phyloP scores from a whole-genome alignment of 2,113 vertebrate species.

The Rafetus swinhoei region DNA sequence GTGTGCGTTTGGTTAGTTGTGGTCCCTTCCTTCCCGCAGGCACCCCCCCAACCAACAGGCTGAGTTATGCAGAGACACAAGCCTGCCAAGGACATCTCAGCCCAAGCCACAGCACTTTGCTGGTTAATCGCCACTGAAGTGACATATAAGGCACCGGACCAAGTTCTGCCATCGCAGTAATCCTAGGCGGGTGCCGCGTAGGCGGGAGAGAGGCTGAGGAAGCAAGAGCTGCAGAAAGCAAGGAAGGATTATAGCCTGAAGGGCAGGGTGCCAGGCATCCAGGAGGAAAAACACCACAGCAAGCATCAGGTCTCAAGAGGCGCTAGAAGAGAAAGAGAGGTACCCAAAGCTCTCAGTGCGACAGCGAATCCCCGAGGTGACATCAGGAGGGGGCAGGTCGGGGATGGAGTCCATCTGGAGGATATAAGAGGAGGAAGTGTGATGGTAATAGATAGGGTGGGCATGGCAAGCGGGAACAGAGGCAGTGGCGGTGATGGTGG shows the following conservation, averaged over 20 bases:
- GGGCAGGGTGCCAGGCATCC: background rate
- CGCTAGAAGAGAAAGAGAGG: constrained; percentile 69
- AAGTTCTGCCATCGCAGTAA: rapidly evolving
- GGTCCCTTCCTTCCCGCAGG: background rate
- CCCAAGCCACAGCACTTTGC: background rate
- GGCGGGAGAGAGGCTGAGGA: rapidly evolving
- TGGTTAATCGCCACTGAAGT: background rate
- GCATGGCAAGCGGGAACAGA: constrained; percentile 77
- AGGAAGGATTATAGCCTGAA: background rate
- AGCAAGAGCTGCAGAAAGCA: background rate
- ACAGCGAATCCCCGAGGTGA: constrained; percentile 80
- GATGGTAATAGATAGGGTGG: constrained; percentile 82
- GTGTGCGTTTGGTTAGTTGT: rapidly evolving
- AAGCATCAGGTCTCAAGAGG: constrained; percentile 29
- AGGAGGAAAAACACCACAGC: background rate
- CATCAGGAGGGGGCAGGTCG: constrained; percentile 87
- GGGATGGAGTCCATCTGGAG: constrained; percentile 94
- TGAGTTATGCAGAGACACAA: rapidly evolving
- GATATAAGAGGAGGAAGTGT: constrained; percentile 88
- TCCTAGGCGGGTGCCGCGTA: background rate
- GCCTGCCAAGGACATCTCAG: background rate
- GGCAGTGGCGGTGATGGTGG: constrained; percentile 66
- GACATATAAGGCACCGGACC: rapidly evolving
- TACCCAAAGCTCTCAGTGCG: constrained; percentile 90
- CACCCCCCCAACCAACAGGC: background rate